These are phyloP conservation scores for Caenorhabditis imperialis DNA, from an alignment of 2,888 invertebrate species.

Conservation along the genomic window DNA sequence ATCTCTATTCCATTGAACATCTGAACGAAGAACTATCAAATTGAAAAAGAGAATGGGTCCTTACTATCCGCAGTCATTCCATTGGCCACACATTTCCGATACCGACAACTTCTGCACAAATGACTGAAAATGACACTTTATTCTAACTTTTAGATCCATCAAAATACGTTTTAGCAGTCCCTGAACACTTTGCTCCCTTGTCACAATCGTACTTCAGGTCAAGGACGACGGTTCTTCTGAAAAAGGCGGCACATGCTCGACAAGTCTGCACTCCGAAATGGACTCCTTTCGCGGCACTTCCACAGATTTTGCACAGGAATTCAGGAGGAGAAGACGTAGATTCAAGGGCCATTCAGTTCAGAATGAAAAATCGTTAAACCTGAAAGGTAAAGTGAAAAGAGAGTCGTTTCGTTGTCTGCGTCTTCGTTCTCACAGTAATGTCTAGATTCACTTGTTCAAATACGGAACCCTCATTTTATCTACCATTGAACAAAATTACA, in stretches of 20 bases:
- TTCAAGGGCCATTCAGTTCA: no score
- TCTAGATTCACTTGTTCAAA: no score
- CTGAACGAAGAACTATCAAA: background rate
- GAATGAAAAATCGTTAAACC: no score
- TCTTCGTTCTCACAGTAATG: no score
- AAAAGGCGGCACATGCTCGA: conserved; percentile 6
- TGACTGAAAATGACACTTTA: background rate
- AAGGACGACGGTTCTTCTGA: conserved; percentile 3
- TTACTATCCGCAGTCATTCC: conserved; percentile 7
- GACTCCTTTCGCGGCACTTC: background rate
- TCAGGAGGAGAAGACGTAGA: background rate
- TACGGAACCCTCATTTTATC: no score
- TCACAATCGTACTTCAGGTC: background rate
- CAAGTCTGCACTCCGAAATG: conserved; percentile 7
- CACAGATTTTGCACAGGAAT: background rate
- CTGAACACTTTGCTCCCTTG: background rate
- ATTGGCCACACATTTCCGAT: background rate
- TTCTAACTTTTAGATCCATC: background rate
- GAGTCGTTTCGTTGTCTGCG: no score
- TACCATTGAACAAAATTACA: no score
- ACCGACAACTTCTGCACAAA: background rate
- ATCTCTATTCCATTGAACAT: conserved; percentile 11
- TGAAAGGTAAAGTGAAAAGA: no score
- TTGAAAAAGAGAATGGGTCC: background rate
- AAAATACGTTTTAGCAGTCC: background rate